Percentiles rank a stretch among this genome's conserved stretches.
Conservation (phyloP, 2,113 vertebrate species). For the Ceratotherium simum region DNA sequence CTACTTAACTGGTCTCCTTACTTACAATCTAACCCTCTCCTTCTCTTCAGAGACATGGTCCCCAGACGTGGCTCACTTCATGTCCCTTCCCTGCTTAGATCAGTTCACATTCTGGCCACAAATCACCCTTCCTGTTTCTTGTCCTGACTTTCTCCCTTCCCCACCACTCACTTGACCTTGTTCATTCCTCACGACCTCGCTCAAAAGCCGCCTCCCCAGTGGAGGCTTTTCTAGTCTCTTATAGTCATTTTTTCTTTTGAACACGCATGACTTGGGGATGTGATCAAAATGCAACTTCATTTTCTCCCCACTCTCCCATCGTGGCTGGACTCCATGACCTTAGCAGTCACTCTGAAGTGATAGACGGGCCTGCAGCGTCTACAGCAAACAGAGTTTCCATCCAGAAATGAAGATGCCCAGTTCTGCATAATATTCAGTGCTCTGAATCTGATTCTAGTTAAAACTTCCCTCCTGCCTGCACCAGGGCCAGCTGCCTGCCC, state of each 20-base stretch:
- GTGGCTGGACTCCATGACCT: not conserved
- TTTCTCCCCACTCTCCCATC: not conserved
- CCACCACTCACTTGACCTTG: not conserved
- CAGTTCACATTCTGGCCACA: not conserved
- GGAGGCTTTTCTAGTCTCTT: not conserved
- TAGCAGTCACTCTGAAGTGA: not conserved
- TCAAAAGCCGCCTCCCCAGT: not conserved
- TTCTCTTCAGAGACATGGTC: not conserved
- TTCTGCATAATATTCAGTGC: not conserved
- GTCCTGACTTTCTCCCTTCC: not conserved
- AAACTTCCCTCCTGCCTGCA: not conserved
- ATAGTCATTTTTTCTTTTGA: not conserved
- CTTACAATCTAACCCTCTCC: not conserved
- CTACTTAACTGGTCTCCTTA: not conserved
- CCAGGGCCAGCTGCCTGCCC: no score
- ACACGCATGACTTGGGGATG: not conserved
- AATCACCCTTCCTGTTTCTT: not conserved
- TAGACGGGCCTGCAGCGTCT: fast-evolving
- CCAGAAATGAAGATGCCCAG: not conserved
- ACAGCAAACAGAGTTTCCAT: not conserved
- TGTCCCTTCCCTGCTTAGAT: not conserved
- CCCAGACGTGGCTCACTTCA: not conserved
- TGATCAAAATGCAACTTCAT: not conserved
- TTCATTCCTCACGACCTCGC: not conserved
- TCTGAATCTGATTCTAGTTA: not conserved